Evolutionary conservation across 2,113 vertebrate genomes (phyloP).

Genomic region (Miniopterus natalensis): DNA sequence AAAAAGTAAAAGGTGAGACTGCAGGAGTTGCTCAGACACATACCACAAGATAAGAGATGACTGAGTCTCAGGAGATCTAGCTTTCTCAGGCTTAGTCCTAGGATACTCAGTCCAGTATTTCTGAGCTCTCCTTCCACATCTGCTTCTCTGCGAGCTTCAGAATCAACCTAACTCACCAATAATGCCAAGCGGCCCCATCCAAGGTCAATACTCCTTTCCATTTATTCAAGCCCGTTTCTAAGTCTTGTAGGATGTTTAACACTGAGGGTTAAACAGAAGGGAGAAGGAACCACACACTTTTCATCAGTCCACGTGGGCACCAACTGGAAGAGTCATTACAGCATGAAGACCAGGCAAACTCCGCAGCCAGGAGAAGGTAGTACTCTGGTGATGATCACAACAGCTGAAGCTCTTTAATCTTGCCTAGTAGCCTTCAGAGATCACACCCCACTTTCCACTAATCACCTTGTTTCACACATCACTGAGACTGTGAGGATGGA

Average conservation of each 20-base stretch:
- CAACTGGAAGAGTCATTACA: background rate
- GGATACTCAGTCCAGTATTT: background rate
- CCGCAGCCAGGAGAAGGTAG: background rate
- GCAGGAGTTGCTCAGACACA: background rate
- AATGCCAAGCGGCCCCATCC: no score
- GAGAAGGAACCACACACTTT: background rate
- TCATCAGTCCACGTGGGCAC: background rate
- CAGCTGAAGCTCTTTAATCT: background rate
- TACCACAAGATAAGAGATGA: background rate
- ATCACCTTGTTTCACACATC: background rate
- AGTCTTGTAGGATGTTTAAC: background rate
- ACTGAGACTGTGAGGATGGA: background rate
- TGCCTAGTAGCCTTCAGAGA: background rate
- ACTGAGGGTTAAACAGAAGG: background rate
- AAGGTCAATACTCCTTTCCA: background rate
- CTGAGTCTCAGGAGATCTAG: background rate
- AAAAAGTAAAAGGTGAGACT: background rate
- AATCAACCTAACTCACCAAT: background rate
- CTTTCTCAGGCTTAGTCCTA: slow-evolving; percentile 27
- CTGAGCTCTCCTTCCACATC: background rate
- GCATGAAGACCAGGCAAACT: background rate
- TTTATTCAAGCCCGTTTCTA: background rate
- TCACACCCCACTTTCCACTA: background rate
- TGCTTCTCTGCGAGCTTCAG: background rate
- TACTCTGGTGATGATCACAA: background rate